phyloP scores from a whole-genome alignment of 2,888 invertebrate species.

The Sericinus montela region DNA sequence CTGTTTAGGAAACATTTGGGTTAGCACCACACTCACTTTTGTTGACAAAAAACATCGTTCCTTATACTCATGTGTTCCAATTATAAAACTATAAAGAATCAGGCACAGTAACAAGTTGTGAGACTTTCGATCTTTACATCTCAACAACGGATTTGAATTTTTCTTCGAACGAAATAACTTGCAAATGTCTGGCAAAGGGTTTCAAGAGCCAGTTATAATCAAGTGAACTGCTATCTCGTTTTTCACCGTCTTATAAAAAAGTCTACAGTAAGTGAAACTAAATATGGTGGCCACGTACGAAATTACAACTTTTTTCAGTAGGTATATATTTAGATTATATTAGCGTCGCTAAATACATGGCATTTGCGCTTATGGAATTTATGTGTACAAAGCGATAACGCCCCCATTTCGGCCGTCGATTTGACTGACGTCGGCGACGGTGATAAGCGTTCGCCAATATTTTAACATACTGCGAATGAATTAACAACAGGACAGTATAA shows the following conservation, averaged over 20 bases:
- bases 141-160: too few species aligned
- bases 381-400: slow-evolving; percentile 41
- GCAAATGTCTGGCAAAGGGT: too few species aligned
- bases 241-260: neutral
- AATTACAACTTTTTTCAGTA: neutral
- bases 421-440: slow-evolving; percentile 42
- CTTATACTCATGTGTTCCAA: too few species aligned
- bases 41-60: too few species aligned
- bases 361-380: slow-evolving; percentile 13
- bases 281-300: neutral
- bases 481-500: neutral
- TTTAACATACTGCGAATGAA: slow-evolving; percentile 21
- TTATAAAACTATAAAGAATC: too few species aligned
- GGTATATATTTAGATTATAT: slow-evolving; percentile 3
- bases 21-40: too few species aligned
- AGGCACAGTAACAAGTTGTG: too few species aligned
- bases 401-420: slow-evolving; percentile 47
- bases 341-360: slow-evolving; percentile 10
- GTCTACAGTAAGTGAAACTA: neutral
- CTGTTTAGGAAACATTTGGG: too few species aligned
- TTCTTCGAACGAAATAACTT: too few species aligned
- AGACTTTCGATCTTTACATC: too few species aligned
- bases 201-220: too few species aligned
- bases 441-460: slow-evolving; percentile 40
- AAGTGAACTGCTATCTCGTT: neutral